Percentiles rank a stretch among this genome's conserved stretches.
These are phyloP conservation scores for Proterorhinus semilunaris DNA, from an alignment of 2,113 vertebrate species.

Conservation along the genomic window DNA sequence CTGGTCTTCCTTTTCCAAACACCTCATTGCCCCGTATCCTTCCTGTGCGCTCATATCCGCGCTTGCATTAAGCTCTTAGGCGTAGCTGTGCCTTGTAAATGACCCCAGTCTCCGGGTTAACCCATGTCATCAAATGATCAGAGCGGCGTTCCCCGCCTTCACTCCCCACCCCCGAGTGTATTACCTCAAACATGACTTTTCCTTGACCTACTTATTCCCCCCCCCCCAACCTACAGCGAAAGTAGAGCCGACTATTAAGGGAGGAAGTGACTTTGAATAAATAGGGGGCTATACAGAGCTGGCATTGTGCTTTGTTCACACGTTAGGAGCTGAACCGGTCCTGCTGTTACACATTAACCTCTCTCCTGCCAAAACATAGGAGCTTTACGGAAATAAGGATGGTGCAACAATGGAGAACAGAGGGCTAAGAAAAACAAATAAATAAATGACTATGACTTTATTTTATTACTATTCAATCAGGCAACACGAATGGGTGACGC, in stretches of 20 bases:
- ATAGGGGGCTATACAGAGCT: conserved; percentile 74
- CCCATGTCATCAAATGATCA: conserved; percentile 76
- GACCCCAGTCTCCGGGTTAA: conserved; percentile 76
- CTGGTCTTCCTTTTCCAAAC: conserved; percentile 15
- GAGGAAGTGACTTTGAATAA: conserved; percentile 80
- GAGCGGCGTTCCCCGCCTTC: conserved; percentile 56
- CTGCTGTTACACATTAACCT: conserved; percentile 76
- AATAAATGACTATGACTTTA: background rate
- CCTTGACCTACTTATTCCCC: conserved; percentile 71
- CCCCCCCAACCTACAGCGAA: conserved; percentile 51
- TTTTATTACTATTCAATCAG: background rate
- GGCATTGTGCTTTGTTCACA: conserved; percentile 79
- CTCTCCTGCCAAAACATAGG: conserved; percentile 48
- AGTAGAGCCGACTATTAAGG: conserved; percentile 73
- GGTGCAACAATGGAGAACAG: conserved; percentile 5
- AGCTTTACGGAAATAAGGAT: conserved; percentile 14
- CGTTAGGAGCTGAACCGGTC: conserved; percentile 61
- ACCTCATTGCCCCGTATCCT: conserved; percentile 17
- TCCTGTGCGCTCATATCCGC: conserved; percentile 17
- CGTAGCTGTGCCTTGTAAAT: conserved; percentile 59
- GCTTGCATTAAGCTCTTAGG: conserved; percentile 41
- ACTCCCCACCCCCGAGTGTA: conserved; percentile 62
- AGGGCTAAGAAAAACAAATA: conserved; percentile 1
- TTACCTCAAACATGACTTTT: conserved; percentile 81
- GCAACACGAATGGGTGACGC: no score